Evolutionary conservation across 2,888 invertebrate species (phyloP).

Genomic region (Eucriotettix oculatus): DNA sequence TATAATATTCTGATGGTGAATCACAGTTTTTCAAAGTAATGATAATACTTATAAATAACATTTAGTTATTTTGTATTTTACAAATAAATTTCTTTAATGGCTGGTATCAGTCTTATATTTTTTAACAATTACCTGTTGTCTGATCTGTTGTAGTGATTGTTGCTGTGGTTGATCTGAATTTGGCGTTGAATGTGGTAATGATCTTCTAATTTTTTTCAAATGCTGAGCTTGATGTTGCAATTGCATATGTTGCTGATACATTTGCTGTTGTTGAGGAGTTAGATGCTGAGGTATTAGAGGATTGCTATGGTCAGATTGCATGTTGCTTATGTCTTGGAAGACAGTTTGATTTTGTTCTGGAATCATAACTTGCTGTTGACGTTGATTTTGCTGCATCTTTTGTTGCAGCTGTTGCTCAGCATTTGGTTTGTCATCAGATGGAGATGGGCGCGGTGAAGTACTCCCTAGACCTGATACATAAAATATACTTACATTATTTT

Average conservation of each 20-base stretch:
- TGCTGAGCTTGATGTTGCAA: slow-evolving; percentile 27
- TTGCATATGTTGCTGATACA: slow-evolving; percentile 29
- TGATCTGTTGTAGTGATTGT: slow-evolving; percentile 8
- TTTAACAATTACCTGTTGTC: slow-evolving; percentile 6
- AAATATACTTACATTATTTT: background rate
- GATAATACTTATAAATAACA: background rate
- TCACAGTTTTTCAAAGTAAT: too few relatives aligned
- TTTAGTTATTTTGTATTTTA: background rate
- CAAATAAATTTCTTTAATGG: background rate
- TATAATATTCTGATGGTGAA: too few relatives aligned
- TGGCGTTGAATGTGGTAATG: slow-evolving; percentile 16
- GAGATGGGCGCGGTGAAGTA: slow-evolving; percentile 22
- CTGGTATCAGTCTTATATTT: too few relatives aligned
- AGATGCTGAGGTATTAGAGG: slow-evolving; percentile 31
- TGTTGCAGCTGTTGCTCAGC: slow-evolving; percentile 1
- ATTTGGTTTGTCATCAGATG: slow-evolving; percentile 20
- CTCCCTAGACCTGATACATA: slow-evolving; percentile 19
- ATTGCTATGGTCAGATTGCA: slow-evolving; percentile 3
- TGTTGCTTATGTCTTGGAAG: too few relatives aligned
- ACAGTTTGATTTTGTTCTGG: slow-evolving; percentile 5
- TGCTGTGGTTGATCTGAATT: slow-evolving; percentile 8
- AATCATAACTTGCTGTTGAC: slow-evolving; percentile 9
- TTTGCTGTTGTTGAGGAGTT: slow-evolving; percentile 35
- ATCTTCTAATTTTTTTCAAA: slow-evolving; percentile 24
- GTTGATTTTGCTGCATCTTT: slow-evolving; percentile 1